Evolutionary conservation across 1,140 invertebrate species (phyloP).

Genomic region (Branchinecta lynchi): DNA sequence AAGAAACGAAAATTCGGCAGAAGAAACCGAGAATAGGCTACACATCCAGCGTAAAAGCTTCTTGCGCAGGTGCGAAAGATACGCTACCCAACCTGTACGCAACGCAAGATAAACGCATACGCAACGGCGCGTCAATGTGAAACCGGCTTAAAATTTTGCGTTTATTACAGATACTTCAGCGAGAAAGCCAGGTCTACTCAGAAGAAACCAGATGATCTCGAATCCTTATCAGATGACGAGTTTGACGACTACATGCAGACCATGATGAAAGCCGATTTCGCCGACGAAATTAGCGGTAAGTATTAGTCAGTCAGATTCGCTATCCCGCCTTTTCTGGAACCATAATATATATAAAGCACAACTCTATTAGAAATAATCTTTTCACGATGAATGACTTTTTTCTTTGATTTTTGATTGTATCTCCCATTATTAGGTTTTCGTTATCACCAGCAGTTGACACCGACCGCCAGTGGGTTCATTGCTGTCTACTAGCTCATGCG

Average conservation of each 20-base stretch:
- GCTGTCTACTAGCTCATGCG: too few species aligned
- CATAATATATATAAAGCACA: background rate
- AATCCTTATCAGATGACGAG: background rate
- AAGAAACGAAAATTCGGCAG: too few species aligned
- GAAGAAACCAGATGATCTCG: conserved; percentile 2
- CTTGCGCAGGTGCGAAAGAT: too few species aligned
- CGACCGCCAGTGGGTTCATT: too few species aligned
- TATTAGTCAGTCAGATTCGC: background rate
- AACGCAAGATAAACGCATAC: too few species aligned
- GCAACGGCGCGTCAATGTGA: too few species aligned
- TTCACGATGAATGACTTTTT: background rate
- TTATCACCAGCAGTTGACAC: background rate
- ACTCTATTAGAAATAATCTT: background rate
- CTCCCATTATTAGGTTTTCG: background rate
- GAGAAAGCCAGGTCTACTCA: background rate
- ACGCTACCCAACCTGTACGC: too few species aligned
- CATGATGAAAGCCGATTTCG: background rate
- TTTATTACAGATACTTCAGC: background rate
- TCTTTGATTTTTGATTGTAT: background rate
- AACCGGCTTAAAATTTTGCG: too few species aligned
- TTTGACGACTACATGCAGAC: background rate
- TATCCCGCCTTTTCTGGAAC: background rate
- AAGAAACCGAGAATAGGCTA: too few species aligned
- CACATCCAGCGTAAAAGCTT: too few species aligned
- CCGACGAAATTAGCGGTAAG: background rate